phyloP scores from a whole-genome alignment of 2,113 vertebrate species.

The Cololabis saira region DNA sequence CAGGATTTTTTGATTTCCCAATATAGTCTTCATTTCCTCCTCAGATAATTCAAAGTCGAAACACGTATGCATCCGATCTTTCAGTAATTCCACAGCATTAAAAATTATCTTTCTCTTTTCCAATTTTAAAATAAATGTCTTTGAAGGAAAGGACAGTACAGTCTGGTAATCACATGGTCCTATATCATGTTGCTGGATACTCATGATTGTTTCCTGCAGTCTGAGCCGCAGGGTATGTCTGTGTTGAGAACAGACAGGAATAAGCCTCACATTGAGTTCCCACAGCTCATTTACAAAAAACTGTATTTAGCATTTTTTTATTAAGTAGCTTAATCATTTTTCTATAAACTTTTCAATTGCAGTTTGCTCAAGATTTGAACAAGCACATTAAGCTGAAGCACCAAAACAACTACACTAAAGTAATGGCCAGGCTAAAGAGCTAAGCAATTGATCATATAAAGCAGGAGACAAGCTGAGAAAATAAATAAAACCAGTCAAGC shows the following conservation, averaged over 20 bases:
- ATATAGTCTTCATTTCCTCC: no score
- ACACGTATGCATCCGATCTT: no score
- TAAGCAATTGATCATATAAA: conserved; percentile 24
- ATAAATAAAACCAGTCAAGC: conserved; percentile 15
- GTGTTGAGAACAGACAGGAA: conserved; percentile 40
- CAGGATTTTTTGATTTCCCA: no score
- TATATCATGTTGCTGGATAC: conserved; percentile 41
- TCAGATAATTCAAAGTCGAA: no score
- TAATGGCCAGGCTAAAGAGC: conserved; percentile 26
- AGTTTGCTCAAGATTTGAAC: neutral
- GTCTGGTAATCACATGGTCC: conserved; percentile 30
- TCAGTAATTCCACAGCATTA: no score
- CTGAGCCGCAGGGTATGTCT: conserved; percentile 43
- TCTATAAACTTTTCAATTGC: neutral
- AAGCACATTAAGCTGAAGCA: conserved; percentile 11
- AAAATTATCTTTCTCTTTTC: neutral
- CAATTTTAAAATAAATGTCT: conserved; percentile 4
- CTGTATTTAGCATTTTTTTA: conserved; percentile 24
- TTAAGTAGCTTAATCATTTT: neutral
- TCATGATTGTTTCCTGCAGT: conserved; percentile 43
- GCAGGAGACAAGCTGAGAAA: neutral
- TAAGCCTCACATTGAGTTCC: conserved; percentile 47
- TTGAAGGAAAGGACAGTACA: neutral
- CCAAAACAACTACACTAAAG: neutral
- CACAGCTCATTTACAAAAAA: conserved; percentile 61